phyloP scores from a whole-genome alignment of 2,888 invertebrate genomes.

The Hipparchia sbordonii region DNA sequence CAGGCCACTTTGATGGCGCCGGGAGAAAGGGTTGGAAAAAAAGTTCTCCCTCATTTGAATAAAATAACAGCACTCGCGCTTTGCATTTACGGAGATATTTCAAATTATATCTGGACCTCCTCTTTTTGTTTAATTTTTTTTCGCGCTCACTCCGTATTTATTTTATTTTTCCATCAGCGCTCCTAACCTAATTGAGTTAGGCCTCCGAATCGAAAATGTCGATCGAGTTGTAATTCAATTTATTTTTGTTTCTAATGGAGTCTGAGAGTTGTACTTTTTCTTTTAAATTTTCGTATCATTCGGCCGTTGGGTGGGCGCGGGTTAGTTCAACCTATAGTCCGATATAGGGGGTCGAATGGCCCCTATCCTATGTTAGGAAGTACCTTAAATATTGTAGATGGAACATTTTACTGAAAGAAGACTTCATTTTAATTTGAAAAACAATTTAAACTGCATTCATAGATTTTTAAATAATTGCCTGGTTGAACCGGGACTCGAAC shows the following conservation, averaged over 20 bases:
- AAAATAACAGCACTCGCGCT: slow-evolving; percentile 83
- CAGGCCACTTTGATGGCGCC: slow-evolving; percentile 82
- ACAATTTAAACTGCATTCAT: too few species aligned
- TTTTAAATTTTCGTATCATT: slow-evolving; percentile 76
- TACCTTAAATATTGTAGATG: too few species aligned
- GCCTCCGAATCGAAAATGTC: slow-evolving; percentile 81
- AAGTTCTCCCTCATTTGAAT: slow-evolving; percentile 83
- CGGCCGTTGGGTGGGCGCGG: slow-evolving; percentile 26
- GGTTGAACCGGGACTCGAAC: too few species aligned
- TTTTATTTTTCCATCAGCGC: slow-evolving; percentile 82
- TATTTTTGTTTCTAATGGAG: slow-evolving; percentile 83
- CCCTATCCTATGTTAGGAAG: too few species aligned
- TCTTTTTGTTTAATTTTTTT: slow-evolving; percentile 76
- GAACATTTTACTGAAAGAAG: too few species aligned
- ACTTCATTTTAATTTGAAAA: too few species aligned
- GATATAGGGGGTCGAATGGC: too few species aligned
- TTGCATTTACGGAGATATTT: slow-evolving; percentile 83
- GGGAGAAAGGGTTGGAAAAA: slow-evolving; percentile 78
- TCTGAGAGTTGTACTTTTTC: slow-evolving; percentile 73
- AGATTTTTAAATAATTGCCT: too few species aligned
- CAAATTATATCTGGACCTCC: slow-evolving; percentile 81
- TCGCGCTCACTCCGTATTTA: slow-evolving; percentile 78
- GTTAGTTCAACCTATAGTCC: slow-evolving; percentile 21
- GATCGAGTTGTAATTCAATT: slow-evolving; percentile 82
- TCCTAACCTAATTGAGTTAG: slow-evolving; percentile 81